Conservation (phyloP, 2,797 vertebrate species). For the Halcyon leucocephala region DNA sequence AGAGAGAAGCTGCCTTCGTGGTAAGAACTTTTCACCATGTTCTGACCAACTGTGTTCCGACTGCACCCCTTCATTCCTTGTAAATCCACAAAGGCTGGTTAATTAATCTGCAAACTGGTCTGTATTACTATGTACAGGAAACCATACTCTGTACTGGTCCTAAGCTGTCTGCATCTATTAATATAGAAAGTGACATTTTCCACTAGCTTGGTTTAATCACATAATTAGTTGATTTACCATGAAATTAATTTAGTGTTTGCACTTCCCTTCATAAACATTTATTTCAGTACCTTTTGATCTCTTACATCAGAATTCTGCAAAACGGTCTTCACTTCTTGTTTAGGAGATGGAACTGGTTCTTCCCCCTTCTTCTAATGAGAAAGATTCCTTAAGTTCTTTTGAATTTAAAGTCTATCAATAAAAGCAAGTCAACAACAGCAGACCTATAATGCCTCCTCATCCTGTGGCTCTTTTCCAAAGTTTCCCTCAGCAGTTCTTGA, state of each 20-base stretch:
- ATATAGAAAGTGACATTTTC: rapidly evolving
- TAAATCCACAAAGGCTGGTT: background rate
- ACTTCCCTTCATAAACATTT: background rate
- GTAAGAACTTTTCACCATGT: rapidly evolving
- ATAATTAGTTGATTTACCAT: background rate
- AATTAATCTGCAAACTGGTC: no score
- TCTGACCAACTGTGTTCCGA: background rate
- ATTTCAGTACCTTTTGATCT: slow-evolving; percentile 79
- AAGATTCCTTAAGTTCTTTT: background rate
- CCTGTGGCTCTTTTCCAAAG: background rate
- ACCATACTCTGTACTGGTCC: no score
- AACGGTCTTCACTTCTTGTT: slow-evolving; percentile 47
- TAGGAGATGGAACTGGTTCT: slow-evolving; percentile 61
- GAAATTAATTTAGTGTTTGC: background rate
- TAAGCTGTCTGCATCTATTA: background rate
- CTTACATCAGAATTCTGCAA: slow-evolving; percentile 46
- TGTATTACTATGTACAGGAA: background rate
- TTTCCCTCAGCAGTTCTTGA: background rate
- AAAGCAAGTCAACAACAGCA: background rate
- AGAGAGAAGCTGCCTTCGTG: background rate
- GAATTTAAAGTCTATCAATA: background rate
- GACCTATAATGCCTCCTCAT: background rate
- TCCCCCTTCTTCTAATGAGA: slow-evolving; percentile 65
- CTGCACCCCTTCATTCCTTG: background rate
- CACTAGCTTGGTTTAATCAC: background rate